phyloP scores from a whole-genome alignment of 35 echinoderm and acorn worm genomes.

The Apostichopus japonicus region DNA sequence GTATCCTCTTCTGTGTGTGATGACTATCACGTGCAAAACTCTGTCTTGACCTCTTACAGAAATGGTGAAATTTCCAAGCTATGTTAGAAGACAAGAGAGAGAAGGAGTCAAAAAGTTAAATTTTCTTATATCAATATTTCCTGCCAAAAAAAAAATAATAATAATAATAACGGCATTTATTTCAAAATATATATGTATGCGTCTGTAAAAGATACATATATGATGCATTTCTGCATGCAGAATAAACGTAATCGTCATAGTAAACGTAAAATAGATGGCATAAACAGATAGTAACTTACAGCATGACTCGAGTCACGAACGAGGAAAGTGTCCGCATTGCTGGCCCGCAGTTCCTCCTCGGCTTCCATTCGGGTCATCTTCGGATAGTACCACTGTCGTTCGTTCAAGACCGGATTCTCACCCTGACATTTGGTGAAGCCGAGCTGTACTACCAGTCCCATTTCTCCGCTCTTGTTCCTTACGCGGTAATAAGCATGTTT shows the following conservation, averaged over 20 bases:
- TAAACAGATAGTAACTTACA: neutral
- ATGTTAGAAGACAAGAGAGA: neutral
- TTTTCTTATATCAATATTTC: too few species aligned
- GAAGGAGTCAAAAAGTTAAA: too few species aligned
- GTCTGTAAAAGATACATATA: too few species aligned
- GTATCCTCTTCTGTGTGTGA: slow-evolving; percentile 25
- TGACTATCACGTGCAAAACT: slow-evolving; percentile 5
- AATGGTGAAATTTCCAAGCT: slow-evolving; percentile 36
- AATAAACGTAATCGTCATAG: too few species aligned
- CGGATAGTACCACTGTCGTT: neutral
- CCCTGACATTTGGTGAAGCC: slow-evolving; percentile 24
- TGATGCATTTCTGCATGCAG: too few species aligned
- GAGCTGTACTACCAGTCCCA: neutral
- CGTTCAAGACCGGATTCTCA: neutral
- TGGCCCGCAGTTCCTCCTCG: neutral
- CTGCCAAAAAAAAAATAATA: too few species aligned
- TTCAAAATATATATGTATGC: too few species aligned
- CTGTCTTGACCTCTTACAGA: slow-evolving; percentile 16
- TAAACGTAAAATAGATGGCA: too few species aligned
- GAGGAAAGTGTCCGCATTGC: neutral
- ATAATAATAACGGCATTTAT: too few species aligned
- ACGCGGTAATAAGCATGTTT: slow-evolving; percentile 6
- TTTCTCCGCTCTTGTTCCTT: slow-evolving; percentile 4
- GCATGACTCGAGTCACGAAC: slow-evolving; percentile 3
- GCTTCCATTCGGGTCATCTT: neutral